phyloP scores from a whole-genome alignment of 2,113 vertebrate species.

The Marmota flaviventris region DNA sequence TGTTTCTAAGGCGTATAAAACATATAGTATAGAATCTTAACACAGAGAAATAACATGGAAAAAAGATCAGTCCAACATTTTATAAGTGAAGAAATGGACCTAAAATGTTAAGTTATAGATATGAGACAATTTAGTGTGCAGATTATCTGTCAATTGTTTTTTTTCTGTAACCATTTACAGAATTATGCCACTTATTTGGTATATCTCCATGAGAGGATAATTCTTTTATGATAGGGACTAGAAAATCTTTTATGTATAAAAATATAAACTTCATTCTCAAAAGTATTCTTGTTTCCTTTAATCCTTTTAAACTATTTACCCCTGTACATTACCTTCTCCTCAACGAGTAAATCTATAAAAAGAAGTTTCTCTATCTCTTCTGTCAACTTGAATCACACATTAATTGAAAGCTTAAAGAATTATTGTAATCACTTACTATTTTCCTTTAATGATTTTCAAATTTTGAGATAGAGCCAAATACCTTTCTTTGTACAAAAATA shows the following conservation, averaged over 20 bases:
- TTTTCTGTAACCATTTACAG: background rate
- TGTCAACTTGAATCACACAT: constrained; percentile 58
- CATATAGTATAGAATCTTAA: background rate
- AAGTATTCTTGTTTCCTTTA: constrained; percentile 9
- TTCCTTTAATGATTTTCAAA: constrained; percentile 76
- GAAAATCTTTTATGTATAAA: constrained; percentile 8
- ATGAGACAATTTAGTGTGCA: background rate
- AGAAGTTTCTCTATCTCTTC: constrained; percentile 46
- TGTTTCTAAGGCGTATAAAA: background rate
- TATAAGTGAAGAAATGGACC: background rate
- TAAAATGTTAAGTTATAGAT: background rate
- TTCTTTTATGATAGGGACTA: background rate
- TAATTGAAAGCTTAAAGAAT: constrained; percentile 77
- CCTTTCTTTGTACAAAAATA: constrained; percentile 64
- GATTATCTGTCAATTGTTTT: background rate
- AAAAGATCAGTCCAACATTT: background rate
- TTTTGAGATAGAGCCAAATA: constrained; percentile 72
- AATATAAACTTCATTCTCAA: background rate
- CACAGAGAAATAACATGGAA: background rate
- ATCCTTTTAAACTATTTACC: constrained; percentile 45
- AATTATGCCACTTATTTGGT: background rate
- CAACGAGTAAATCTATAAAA: constrained; percentile 54
- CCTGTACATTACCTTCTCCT: background rate
- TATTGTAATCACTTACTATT: constrained; percentile 71
- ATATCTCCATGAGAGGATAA: background rate